Evolutionary conservation across 2,888 invertebrate species (phyloP), one percentile per base, ranked within the genome.

Genomic region (Frankliniella intonsa): DNA sequence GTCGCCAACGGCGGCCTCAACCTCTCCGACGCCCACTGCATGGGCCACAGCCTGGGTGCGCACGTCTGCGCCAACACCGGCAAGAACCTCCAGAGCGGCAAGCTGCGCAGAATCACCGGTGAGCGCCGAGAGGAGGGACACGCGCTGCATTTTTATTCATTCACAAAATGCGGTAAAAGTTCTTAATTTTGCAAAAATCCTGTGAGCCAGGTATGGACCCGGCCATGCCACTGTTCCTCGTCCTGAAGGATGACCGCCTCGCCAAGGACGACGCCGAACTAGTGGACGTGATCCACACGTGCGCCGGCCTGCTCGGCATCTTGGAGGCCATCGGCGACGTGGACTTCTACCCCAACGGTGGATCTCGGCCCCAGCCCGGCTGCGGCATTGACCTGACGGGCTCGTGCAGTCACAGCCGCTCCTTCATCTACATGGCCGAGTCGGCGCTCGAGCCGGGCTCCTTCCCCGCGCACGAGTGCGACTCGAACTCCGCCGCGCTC

Each of bases 331-430:
- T 93, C 82, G 94, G 94, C 0, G 93, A 94, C 86, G 93, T 91
- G 25, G 94, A 94, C 87, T 94, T 94, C 87, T 94, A 93, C 88
- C 93, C 94, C 0, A 94, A 94, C 86, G 90, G 90, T 62, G 93
- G 93, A 10, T 90, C 91, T 85, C 91, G 93, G 0, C 94, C 82
- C 81, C 88, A 88, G 88, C 89, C 89, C 9, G 89, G 88, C 0
- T 89, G 89, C 83, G 85, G 82, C 84, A 3, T 25, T 8, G 69
- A 76, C 25, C 22, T 76, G 11, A 1, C 85, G 0, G 87, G 85
- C 84, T 82, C 85, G 5, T 89, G 89, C 82, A 89, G 89, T 0
- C 89, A 89, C 83, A 83, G 87, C 50, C 86, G 85, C 81, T 83
- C 86, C 0, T 89, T 88, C 81, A 86, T 87, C 27, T 88, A 88